A percentile compares a stretch with the other conserved stretches of the same genome.
phyloP scores from a whole-genome alignment of 1,140 invertebrate species.

The Sinonovacula constricta region DNA sequence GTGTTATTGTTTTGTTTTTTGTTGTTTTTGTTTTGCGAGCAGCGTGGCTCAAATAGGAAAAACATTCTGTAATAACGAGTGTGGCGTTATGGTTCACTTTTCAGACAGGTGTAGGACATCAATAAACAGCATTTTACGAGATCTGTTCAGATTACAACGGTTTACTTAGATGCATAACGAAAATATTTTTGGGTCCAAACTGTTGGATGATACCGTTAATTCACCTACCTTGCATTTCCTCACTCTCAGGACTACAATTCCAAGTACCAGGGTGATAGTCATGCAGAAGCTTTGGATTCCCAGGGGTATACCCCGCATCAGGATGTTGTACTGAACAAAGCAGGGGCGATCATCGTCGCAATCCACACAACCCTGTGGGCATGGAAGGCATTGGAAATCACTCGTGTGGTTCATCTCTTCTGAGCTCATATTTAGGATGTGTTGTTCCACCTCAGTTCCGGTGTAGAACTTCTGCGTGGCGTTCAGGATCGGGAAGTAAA shows the following conservation, averaged over 20 bases:
- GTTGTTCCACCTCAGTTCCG: constrained; percentile 69
- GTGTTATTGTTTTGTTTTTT: too few species aligned
- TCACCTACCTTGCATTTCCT: constrained; percentile 87
- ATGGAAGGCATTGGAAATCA: constrained; percentile 81
- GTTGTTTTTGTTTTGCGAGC: too few species aligned
- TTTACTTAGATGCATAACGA: neutral
- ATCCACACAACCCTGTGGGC: constrained; percentile 80
- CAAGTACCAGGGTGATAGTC: constrained; percentile 85
- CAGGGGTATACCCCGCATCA: constrained; percentile 84
- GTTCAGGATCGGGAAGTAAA: constrained; percentile 63
- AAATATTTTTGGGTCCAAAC: neutral
- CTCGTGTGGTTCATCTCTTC: constrained; percentile 39
- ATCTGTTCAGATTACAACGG: too few species aligned
- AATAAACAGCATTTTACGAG: too few species aligned
- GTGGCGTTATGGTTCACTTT: too few species aligned
- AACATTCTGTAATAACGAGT: too few species aligned
- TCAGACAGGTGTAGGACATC: too few species aligned
- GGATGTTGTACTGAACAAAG: constrained; percentile 81
- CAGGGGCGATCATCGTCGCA: constrained; percentile 81
- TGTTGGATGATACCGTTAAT: too few species aligned
- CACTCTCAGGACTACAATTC: constrained; percentile 85
- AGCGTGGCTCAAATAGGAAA: too few species aligned
- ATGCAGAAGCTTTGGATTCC: constrained; percentile 87
- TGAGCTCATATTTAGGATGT: constrained; percentile 33
- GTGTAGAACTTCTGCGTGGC: constrained; percentile 65